Base-by-base conservation (phyloP, 2,888 invertebrate genomes). In the Sepiola atlantica region DNA sequence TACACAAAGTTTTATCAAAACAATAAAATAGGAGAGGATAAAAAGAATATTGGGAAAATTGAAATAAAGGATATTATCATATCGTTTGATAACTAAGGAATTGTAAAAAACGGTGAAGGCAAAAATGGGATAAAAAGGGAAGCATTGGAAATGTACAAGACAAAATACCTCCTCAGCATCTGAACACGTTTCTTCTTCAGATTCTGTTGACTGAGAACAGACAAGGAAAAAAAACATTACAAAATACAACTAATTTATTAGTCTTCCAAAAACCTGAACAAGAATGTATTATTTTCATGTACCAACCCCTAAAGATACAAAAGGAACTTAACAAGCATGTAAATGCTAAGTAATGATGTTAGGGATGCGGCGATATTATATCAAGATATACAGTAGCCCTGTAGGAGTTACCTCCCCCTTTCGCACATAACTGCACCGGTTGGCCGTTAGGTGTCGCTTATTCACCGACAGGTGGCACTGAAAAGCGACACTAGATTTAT, bases 141-240 rank as follows among this genome's bases (percentile, higher is more conserved):
- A 16, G 0, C 32, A n/a, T 1, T 77, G 77, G 77, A 77, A 77
- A 77, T 77, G 77, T 32, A 77, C 18, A 6, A 77, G 35, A 55
- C 54, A 45, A 92, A 55, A 92, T 92, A 92, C 92, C 92, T 92
- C 92, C 54, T 92, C 92, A 35, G 35, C n/a, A 77, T 14, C n/a
- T 14, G 77, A 77, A 32, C 16, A 0, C 3, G n/a, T 77, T 32
- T 77, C 77, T 77, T 77, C 77, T 16, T 16, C n/a, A 32, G n/a
- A 77, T 77, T 77, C n/a, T n/a, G 77, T n/a, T 14, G n/a, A 32
- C 77, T 77, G n/a, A n/a, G 77, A 77, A 32, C 1, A 77, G n/a
- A 77, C n/a, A 61, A 61, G 28, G 32, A 45, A 32, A 14, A 12
- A n/a, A 77, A 12, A 28, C 0, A 12, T 77, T 77, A n/a, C 77